These are phyloP conservation scores for Nematolebias whitei DNA, from an alignment of 2,113 vertebrate species.

Conservation along the genomic window DNA sequence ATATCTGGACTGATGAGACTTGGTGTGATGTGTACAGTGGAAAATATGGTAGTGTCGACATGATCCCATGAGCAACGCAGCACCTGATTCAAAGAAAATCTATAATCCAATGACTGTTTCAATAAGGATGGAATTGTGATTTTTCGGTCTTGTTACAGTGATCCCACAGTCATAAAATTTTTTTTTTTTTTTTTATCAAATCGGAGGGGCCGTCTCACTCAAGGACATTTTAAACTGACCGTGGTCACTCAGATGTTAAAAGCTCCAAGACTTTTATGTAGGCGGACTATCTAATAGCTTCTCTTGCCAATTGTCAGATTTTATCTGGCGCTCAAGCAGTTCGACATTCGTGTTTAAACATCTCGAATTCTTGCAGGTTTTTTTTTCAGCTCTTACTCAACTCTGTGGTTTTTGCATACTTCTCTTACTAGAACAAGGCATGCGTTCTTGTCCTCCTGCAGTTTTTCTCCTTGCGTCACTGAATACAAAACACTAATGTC, in stretches of 20 bases:
- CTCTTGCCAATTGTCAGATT: background rate
- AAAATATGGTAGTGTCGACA: too few relatives aligned
- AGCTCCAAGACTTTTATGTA: background rate
- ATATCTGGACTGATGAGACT: too few relatives aligned
- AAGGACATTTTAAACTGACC: constrained; percentile 16
- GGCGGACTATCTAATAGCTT: background rate
- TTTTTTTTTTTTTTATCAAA: constrained; percentile 12
- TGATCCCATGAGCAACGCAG: too few relatives aligned
- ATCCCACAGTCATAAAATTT: background rate
- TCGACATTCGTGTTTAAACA: background rate
- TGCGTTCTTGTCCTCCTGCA: background rate
- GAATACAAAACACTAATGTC: too few relatives aligned
- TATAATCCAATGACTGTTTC: constrained; percentile 17
- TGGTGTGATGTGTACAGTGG: too few relatives aligned
- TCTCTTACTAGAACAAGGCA: background rate
- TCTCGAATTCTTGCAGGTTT: background rate
- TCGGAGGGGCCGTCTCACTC: constrained; percentile 8
- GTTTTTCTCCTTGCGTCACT: too few relatives aligned
- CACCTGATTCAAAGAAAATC: constrained; percentile 27
- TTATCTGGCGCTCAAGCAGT: background rate
- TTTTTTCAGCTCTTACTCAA: background rate
- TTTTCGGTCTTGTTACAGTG: background rate
- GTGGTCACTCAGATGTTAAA: constrained; percentile 1
- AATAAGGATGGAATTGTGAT: constrained; percentile 18
- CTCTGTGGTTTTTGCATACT: background rate